A percentile compares a stretch with the other conserved stretches of the same genome.
phyloP scores from a whole-genome alignment of 2,888 invertebrate genomes.

The Drosophila anceps region DNA sequence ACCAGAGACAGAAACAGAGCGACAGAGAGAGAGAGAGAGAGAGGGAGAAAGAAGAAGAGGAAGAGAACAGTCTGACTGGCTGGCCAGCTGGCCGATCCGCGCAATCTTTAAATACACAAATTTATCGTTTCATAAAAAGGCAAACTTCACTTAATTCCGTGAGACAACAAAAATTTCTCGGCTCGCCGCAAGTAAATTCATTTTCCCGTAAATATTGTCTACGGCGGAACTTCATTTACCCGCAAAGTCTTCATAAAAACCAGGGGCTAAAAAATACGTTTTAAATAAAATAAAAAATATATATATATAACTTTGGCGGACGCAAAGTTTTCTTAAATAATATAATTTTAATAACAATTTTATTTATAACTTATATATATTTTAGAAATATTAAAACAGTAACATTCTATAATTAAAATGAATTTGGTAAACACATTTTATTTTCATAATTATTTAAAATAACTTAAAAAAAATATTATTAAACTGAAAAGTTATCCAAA shows the following conservation, averaged over 20 bases:
- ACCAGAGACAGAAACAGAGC: conserved; percentile 5
- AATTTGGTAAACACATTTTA: no score
- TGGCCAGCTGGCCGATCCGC: conserved; percentile 39
- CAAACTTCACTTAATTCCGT: conserved; percentile 74
- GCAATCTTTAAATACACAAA: conserved; percentile 81
- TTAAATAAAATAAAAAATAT: not conserved
- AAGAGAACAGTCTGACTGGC: not conserved
- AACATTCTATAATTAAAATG: no score
- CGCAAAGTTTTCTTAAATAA: not conserved
- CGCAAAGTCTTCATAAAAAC: conserved; percentile 11
- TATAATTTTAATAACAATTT: no score
- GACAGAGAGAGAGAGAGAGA: not conserved
- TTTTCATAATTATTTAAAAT: no score
- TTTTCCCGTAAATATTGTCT: conserved; percentile 45
- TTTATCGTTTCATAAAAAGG: conserved; percentile 83
- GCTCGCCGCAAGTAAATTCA: conserved; percentile 47
- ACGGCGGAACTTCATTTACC: conserved; percentile 41
- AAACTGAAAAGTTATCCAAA: no score
- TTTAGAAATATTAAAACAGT: no score
- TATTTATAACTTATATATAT: no score
- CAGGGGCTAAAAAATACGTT: not conserved
- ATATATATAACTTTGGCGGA: not conserved
- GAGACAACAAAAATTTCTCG: conserved; percentile 41
- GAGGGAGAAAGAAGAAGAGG: no score
- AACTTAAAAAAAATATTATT: no score